Percentiles rank a stretch among this genome's conserved stretches.
Conservation (phyloP, 2,888 invertebrate genomes). For the Thera obeliscata region DNA sequence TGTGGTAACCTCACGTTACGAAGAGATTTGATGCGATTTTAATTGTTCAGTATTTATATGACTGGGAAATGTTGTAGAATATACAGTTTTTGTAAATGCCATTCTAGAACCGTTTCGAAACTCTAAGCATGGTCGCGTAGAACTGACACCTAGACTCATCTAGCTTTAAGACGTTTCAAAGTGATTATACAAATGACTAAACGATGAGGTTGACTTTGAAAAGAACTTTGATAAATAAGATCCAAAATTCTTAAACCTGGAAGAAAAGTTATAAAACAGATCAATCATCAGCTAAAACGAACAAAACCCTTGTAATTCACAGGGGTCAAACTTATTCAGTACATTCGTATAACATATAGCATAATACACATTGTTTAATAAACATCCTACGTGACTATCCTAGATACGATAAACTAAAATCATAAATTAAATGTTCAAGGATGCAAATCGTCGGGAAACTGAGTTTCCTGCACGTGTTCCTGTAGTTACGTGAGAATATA, state of each 20-base stretch:
- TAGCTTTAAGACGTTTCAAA: too few relatives aligned
- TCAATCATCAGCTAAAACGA: background rate
- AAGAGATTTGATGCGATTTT: slow-evolving; percentile 18
- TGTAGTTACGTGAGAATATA: slow-evolving; percentile 27
- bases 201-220: too few relatives aligned
- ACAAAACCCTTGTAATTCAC: background rate
- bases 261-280: too few relatives aligned
- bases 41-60: background rate
- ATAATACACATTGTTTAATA: slow-evolving; percentile 1
- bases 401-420: slow-evolving; percentile 19
- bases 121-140: too few relatives aligned
- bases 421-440: slow-evolving; percentile 24
- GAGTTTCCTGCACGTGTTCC: slow-evolving; percentile 29
- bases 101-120: too few relatives aligned
- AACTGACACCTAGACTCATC: too few relatives aligned
- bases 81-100: too few relatives aligned
- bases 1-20: slow-evolving; percentile 17
- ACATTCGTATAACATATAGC: background rate
- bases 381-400: slow-evolving; percentile 23
- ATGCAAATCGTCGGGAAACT: slow-evolving; percentile 25
- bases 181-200: too few relatives aligned
- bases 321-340: background rate
- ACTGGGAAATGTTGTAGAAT: background rate
- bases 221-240: too few relatives aligned
- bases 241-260: too few relatives aligned